Evolutionary conservation across 2,797 vertebrate genomes (phyloP).

Genomic region (Cirrhinus molitorella): DNA sequence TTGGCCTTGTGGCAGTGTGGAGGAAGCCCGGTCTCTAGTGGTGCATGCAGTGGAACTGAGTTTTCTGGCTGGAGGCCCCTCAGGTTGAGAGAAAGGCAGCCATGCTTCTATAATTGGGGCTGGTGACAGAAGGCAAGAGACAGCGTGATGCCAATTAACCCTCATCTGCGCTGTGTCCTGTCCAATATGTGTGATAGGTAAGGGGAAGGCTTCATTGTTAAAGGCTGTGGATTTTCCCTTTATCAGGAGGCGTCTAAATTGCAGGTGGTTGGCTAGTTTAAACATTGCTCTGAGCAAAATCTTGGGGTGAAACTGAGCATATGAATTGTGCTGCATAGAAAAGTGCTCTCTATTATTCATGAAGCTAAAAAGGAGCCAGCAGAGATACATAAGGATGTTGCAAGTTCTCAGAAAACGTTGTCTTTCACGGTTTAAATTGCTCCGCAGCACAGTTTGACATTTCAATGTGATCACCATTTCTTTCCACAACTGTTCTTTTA

Average conservation of each 20-base stretch:
- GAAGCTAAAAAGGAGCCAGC: conserved; percentile 67
- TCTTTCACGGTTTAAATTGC: conserved; percentile 10
- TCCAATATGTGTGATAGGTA: conserved; percentile 76
- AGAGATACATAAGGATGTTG: conserved; percentile 48
- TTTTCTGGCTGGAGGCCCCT: conserved; percentile 80
- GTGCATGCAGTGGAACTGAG: conserved; percentile 80
- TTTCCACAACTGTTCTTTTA: neutral
- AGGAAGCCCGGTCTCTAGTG: conserved; percentile 80
- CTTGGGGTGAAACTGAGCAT: conserved; percentile 79
- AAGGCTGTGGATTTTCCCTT: conserved; percentile 49
- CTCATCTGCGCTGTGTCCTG: conserved; percentile 76
- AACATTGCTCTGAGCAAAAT: conserved; percentile 74
- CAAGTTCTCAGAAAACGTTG: neutral
- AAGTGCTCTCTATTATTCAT: conserved; percentile 76
- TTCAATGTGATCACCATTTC: neutral
- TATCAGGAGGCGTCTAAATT: conserved; percentile 58
- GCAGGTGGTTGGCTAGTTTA: conserved; percentile 71
- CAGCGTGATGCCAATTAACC: conserved; percentile 79
- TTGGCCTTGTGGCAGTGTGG: conserved; percentile 74
- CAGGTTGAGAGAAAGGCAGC: conserved; percentile 77
- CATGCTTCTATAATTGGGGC: conserved; percentile 83
- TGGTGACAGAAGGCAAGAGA: conserved; percentile 77
- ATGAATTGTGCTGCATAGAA: conserved; percentile 77
- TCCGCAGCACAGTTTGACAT: neutral
- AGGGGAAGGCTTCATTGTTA: conserved; percentile 73